Evolutionary conservation across 2,797 vertebrate species (phyloP).

Genomic region (Lepus oiostolus): DNA sequence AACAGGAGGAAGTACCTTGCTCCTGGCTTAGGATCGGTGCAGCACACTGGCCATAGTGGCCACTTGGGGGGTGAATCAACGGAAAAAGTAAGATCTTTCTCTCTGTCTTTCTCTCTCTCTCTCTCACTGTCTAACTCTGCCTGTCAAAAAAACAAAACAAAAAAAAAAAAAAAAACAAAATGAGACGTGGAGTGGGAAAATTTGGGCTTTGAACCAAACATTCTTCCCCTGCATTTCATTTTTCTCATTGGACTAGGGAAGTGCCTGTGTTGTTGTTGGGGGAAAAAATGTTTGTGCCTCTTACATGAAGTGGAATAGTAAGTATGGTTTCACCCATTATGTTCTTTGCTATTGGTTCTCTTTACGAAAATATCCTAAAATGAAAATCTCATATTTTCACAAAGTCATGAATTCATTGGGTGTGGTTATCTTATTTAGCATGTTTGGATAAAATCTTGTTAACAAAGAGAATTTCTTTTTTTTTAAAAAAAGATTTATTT

Average conservation of each 20-base stretch:
- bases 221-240: constrained; percentile 52
- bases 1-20: too few species aligned
- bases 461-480: constrained; percentile 20
- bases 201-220: constrained; percentile 63
- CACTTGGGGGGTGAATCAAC: too few species aligned
- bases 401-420: constrained; percentile 32
- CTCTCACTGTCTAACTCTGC: too few species aligned
- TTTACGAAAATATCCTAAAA: constrained; percentile 51
- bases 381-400: constrained; percentile 8
- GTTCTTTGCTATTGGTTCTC: constrained; percentile 11
- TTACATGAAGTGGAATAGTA: constrained; percentile 31
- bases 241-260: constrained; percentile 28
- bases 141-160: too few species aligned
- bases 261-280: background rate
- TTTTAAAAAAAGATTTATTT: too few species aligned
- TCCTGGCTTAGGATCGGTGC: too few species aligned
- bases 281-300: background rate
- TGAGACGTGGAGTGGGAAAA: constrained; percentile 26
- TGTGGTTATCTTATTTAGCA: constrained; percentile 54
- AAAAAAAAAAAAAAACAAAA: constrained; percentile 17
- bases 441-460: background rate
- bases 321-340: constrained; percentile 36
- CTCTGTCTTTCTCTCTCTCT: too few species aligned
- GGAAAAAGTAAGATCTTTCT: too few species aligned
- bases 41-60: too few species aligned